These are phyloP conservation scores for Pelosia muscerda DNA, from an alignment of 2,888 invertebrate genomes.

Conservation along the genomic window DNA sequence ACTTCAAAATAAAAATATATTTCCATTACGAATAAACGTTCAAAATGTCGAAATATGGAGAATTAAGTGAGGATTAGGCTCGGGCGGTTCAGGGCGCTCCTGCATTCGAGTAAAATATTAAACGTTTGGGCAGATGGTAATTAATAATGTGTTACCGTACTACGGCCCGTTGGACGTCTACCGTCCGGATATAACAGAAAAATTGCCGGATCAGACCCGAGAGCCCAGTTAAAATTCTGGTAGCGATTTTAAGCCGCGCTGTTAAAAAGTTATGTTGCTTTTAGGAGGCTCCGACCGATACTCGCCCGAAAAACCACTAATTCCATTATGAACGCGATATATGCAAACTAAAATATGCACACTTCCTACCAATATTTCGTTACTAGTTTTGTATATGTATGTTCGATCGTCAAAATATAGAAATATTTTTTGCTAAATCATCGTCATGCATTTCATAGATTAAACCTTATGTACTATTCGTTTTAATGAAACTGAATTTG, in stretches of 20 bases:
- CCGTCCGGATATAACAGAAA: conserved; percentile 79
- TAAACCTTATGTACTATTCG: not conserved
- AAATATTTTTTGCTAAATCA: not conserved
- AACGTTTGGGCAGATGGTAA: conserved; percentile 78
- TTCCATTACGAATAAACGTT: conserved; percentile 67
- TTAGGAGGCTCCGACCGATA: conserved; percentile 59
- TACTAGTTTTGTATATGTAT: not conserved
- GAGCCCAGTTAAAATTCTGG: conserved; percentile 69
- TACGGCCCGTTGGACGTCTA: conserved; percentile 61
- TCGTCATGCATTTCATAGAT: not conserved
- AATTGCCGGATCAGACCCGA: conserved; percentile 77
- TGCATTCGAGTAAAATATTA: conserved; percentile 81
- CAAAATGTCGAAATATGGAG: conserved; percentile 75
- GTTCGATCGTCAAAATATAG: not conserved
- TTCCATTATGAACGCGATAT: conserved; percentile 56
- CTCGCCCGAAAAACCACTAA: conserved; percentile 55
- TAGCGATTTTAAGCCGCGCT: conserved; percentile 67
- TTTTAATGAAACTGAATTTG: not conserved
- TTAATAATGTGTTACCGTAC: conserved; percentile 80
- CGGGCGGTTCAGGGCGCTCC: conserved; percentile 72
- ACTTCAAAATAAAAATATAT: conserved; percentile 68
- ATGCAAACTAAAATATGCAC: conserved; percentile 32
- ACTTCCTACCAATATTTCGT: conserved; percentile 24
- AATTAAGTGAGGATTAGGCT: conserved; percentile 79
- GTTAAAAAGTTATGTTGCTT: conserved; percentile 65